Conservation (phyloP, 2,797 vertebrate species). For the Microctenopoma steveboyesi region DNA sequence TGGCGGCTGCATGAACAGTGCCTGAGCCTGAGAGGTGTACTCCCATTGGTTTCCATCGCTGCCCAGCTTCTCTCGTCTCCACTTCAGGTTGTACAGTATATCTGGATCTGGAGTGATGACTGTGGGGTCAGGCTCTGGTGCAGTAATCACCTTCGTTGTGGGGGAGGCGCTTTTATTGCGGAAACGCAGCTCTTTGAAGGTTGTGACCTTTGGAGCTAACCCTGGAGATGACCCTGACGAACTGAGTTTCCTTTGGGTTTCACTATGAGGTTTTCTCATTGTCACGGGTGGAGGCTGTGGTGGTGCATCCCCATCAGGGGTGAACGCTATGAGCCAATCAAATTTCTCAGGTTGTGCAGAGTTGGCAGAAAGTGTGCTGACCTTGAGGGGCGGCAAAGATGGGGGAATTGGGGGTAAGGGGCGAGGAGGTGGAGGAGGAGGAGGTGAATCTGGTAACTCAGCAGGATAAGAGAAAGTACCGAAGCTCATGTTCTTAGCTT, state of each 20-base stretch:
- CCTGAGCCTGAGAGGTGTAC: constrained; percentile 86
- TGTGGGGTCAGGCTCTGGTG: constrained; percentile 81
- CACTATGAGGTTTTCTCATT: constrained; percentile 61
- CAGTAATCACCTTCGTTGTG: constrained; percentile 68
- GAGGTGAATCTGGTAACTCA: constrained; percentile 73
- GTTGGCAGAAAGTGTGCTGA: constrained; percentile 80
- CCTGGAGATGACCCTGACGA: constrained; percentile 47
- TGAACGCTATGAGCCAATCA: constrained; percentile 97
- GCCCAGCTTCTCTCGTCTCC: constrained; percentile 81
- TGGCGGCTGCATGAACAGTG: constrained; percentile 82
- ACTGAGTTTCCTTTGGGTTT: constrained; percentile 64
- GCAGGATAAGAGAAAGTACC: constrained; percentile 71
- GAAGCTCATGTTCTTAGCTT: constrained; percentile 57
- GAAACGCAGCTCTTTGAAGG: constrained; percentile 90
- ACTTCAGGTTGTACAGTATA: constrained; percentile 86
- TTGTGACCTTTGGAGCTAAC: constrained; percentile 84
- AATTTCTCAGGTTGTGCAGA: constrained; percentile 86
- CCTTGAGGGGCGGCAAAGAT: constrained; percentile 64
- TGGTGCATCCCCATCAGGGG: constrained; percentile 86
- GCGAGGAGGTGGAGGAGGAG: constrained; percentile 83
- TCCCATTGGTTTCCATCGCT: constrained; percentile 83
- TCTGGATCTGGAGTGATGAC: constrained; percentile 85
- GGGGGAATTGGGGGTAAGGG: constrained; percentile 81
- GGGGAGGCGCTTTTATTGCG: constrained; percentile 82
- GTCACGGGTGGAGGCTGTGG: constrained; percentile 49